phyloP scores from a whole-genome alignment of 2,113 vertebrate species.

The Dolichallabes microphthalmus region DNA sequence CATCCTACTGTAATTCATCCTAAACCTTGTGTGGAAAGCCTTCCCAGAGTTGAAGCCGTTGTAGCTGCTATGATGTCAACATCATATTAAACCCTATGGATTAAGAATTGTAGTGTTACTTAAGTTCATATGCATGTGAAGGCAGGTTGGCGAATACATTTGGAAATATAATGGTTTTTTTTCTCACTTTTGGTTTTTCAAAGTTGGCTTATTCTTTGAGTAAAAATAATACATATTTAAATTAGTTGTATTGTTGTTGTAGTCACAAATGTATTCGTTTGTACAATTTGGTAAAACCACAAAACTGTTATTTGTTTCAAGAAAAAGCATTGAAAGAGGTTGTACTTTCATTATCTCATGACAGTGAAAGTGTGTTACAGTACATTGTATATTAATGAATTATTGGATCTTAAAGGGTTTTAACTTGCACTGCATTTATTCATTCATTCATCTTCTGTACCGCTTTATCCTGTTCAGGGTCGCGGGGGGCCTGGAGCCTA shows the following conservation, averaged over 20 bases:
- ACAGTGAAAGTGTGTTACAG: neutral
- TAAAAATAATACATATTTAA: neutral
- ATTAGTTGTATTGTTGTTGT: neutral
- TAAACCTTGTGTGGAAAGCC: no score
- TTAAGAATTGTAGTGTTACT: no score
- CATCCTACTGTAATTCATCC: no score
- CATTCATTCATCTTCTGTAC: no score
- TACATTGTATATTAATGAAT: neutral
- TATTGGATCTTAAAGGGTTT: neutral
- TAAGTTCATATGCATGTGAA: no score
- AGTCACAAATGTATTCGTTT: neutral
- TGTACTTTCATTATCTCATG: neutral
- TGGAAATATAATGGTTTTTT: neutral
- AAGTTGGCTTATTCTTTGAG: neutral
- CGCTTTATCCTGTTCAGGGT: no score
- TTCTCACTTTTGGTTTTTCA: neutral
- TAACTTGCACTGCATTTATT: no score
- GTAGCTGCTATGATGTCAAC: no score
- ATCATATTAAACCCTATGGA: no score
- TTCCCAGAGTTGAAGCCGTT: no score
- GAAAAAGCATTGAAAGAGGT: neutral
- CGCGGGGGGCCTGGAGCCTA: no score
- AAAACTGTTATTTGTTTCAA: neutral
- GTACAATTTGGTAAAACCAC: neutral
- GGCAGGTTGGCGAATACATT: no score